phyloP scores from a whole-genome alignment of 2,113 vertebrate genomes.

The Phocoena sinus region DNA sequence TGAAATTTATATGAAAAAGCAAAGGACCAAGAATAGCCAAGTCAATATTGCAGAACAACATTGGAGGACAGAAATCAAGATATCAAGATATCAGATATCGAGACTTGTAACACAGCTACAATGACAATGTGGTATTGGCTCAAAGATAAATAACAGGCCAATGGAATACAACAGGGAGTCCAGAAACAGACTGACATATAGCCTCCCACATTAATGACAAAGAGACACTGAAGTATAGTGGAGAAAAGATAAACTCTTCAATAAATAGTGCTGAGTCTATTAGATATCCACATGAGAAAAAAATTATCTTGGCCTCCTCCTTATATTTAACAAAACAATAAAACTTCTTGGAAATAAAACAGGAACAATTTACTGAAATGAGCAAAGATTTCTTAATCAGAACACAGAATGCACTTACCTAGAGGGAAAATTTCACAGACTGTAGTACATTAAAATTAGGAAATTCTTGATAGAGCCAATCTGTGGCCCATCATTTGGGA shows the following conservation, averaged over 20 bases:
- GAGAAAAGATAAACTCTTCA: neutral
- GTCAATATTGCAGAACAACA: neutral
- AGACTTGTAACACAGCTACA: neutral
- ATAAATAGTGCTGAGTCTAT: neutral
- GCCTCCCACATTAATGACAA: neutral
- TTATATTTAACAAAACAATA: neutral
- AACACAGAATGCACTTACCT: neutral
- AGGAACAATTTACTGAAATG: neutral
- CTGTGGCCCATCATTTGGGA: neutral
- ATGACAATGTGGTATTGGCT: neutral
- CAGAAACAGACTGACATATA: neutral
- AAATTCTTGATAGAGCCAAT: neutral
- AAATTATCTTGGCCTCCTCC: neutral
- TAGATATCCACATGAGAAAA: neutral
- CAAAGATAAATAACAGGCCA: neutral
- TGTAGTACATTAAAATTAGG: neutral
- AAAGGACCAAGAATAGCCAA: neutral
- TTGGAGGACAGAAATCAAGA: neutral
- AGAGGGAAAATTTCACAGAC: neutral
- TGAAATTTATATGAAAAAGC: neutral
- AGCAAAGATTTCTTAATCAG: constrained; percentile 4
- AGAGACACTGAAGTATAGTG: neutral
- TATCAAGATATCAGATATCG: neutral
- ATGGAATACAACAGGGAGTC: neutral
- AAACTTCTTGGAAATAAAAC: constrained; percentile 21